These are phyloP conservation scores for Rhizoglyphus robini DNA, from an alignment of 1,140 invertebrate species.

Conservation along the genomic window DNA sequence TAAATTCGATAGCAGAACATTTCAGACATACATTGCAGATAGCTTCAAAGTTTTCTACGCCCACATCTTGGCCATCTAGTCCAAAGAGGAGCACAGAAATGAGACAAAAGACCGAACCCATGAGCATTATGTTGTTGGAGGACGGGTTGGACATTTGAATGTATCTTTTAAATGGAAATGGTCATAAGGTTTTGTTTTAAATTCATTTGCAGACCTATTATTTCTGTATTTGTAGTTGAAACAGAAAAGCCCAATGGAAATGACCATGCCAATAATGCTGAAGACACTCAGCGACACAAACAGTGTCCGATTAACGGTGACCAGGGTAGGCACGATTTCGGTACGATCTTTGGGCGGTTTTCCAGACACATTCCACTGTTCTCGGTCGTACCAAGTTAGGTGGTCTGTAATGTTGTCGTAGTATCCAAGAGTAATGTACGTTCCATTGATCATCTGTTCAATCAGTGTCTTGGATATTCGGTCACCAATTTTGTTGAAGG, in stretches of 20 bases:
- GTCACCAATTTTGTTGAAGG: conserved; percentile 86
- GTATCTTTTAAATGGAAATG: conserved; percentile 52
- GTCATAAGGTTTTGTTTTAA: background rate
- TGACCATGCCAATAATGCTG: conserved; percentile 65
- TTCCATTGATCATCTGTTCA: conserved; percentile 87
- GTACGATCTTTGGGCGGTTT: conserved; percentile 83
- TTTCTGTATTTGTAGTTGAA: conserved; percentile 82
- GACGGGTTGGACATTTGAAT: conserved; percentile 91
- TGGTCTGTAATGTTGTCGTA: conserved; percentile 91
- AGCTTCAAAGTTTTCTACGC: conserved; percentile 57
- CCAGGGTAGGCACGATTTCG: conserved; percentile 62
- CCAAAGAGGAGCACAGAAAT: conserved; percentile 79
- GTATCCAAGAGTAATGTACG: conserved; percentile 86
- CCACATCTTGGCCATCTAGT: conserved; percentile 37
- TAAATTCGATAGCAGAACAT: conserved; percentile 10
- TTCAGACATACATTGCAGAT: conserved; percentile 49
- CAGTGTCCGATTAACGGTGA: conserved; percentile 69
- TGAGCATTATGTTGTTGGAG: conserved; percentile 89
- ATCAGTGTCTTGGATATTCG: conserved; percentile 94
- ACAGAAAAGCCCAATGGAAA: conserved; percentile 62
- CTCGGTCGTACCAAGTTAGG: conserved; percentile 76
- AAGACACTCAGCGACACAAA: conserved; percentile 82
- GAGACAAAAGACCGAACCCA: conserved; percentile 85
- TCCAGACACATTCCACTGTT: conserved; percentile 59
- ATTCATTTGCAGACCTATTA: conserved; percentile 50